Evolutionary conservation across 1,140 invertebrate species (phyloP).

Genomic region (Proales similis): DNA sequence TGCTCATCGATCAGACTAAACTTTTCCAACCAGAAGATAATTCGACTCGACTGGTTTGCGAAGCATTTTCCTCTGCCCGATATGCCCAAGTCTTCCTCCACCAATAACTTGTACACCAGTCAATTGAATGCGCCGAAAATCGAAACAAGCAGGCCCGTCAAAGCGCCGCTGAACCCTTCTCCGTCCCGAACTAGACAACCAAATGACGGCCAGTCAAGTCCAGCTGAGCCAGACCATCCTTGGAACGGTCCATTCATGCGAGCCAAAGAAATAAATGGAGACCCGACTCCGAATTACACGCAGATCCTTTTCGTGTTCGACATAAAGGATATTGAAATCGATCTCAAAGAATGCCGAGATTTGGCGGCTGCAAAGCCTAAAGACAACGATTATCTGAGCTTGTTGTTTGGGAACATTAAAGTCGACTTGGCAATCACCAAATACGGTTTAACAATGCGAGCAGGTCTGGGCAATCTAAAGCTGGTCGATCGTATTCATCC

Average conservation of each 20-base stretch:
- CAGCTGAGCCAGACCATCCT: constrained; percentile 24
- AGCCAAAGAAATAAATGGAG: constrained; percentile 26
- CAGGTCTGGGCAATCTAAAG: constrained; percentile 24
- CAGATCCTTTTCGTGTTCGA: constrained; percentile 20
- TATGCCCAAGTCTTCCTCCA: constrained; percentile 1
- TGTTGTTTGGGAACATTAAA: constrained; percentile 32
- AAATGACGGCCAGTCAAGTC: not conserved
- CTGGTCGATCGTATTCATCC: constrained; percentile 12
- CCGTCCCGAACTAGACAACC: constrained; percentile 3
- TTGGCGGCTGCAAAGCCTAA: not conserved
- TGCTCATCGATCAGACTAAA: constrained; percentile 22
- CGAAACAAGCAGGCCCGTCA: not conserved
- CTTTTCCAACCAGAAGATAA: constrained; percentile 14
- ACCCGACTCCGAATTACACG: constrained; percentile 24
- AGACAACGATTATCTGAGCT: constrained; percentile 2
- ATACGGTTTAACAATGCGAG: constrained; percentile 10
- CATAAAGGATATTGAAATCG: constrained; percentile 19
- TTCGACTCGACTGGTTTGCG: not conserved
- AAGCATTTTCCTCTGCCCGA: constrained; percentile 35
- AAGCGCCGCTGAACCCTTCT: not conserved
- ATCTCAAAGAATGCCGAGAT: not conserved
- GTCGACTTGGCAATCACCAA: constrained; percentile 24
- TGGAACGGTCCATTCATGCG: constrained; percentile 29
- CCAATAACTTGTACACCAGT: not conserved
- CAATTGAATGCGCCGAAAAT: not conserved